Evolutionary conservation across 2,797 vertebrate species (phyloP), one percentile per base, ranked within the genome.

Genomic region (Allobates femoralis): DNA sequence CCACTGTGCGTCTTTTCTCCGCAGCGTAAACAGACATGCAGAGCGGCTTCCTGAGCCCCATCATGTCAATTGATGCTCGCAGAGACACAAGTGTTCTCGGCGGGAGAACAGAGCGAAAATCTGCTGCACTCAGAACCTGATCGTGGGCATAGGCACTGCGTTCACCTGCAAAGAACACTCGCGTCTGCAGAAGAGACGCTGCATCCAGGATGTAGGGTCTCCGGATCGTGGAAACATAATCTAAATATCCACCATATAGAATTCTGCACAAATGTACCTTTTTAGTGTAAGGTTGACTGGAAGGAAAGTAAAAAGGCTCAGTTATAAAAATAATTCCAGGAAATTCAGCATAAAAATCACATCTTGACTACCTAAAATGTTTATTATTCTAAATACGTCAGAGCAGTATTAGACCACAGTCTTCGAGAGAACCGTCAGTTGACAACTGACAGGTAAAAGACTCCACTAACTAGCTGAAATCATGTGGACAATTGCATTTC

Each of bases 361-460:
- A 67, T 50, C 15, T 28, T 71, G 46, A 51, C 80, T 64, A 37
- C 26, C 10, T 7, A 37, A 82, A 82, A 82, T 26, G 66, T 69
- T 67, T 53, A 82, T 82, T 56, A n/a, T 41, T 82, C 18, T 71
- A 34, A 37, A 37, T 19, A 28, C 53, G 79, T 81, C 64, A 81
- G 50, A 16, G n/a, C 2, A 69, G 64, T 46, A n/a, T 21, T 14
- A 32, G 28, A 81, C 28, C 50, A 55, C 64, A 69, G 30, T 69
- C 28, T 55, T 66, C 64, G n/a, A 5, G 21, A 26, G 30, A 30
- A 78, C 53, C 21, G 32, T 78, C 23, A 21, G 28, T 21, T 81
- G 80, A 56, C 80, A 81, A 12, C 62, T 15, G 6, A 21, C 11
- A 53, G 21, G 30, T 82, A 56, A 50, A 18, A 64, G 3, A 16